These are phyloP conservation scores for Heliocidaris erythrogramma DNA, from an alignment of 35 echinoderm and acorn worm species.

Conservation along the genomic window DNA sequence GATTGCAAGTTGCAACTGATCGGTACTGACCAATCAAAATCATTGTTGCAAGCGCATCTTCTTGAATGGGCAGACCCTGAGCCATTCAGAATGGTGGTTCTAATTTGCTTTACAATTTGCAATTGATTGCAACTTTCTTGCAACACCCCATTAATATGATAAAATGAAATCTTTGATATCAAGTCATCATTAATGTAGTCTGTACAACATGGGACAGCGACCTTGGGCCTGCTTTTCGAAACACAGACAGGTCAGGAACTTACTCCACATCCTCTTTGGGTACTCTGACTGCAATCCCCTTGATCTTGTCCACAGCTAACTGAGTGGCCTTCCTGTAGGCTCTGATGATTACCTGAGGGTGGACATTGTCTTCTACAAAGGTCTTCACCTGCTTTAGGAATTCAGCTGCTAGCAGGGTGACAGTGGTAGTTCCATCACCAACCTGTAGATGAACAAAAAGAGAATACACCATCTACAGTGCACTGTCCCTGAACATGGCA, in stretches of 20 bases:
- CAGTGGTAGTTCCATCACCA: conserved; percentile 97
- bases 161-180: too few relatives aligned
- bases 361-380: conserved; percentile 94
- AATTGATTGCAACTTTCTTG: too few relatives aligned
- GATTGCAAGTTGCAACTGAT: too few relatives aligned
- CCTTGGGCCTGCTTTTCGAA: neutral
- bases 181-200: too few relatives aligned
- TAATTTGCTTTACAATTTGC: too few relatives aligned
- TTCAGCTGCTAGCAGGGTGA: conserved; percentile 94
- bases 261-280: conserved; percentile 82
- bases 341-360: conserved; percentile 96
- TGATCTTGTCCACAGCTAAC: conserved; percentile 86
- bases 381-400: conserved; percentile 93
- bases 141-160: too few relatives aligned
- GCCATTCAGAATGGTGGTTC: too few relatives aligned
- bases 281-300: conserved; percentile 90
- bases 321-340: conserved; percentile 93
- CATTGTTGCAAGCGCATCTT: too few relatives aligned
- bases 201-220: too few relatives aligned
- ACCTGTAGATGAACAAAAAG: conserved; percentile 54
- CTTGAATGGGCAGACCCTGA: too few relatives aligned
- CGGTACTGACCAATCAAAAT: too few relatives aligned
- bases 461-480: neutral
- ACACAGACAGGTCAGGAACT: neutral
- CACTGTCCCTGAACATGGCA: too few relatives aligned